Evolutionary conservation across 2,113 vertebrate species (phyloP).

Genomic region (Cynocephalus volans): DNA sequence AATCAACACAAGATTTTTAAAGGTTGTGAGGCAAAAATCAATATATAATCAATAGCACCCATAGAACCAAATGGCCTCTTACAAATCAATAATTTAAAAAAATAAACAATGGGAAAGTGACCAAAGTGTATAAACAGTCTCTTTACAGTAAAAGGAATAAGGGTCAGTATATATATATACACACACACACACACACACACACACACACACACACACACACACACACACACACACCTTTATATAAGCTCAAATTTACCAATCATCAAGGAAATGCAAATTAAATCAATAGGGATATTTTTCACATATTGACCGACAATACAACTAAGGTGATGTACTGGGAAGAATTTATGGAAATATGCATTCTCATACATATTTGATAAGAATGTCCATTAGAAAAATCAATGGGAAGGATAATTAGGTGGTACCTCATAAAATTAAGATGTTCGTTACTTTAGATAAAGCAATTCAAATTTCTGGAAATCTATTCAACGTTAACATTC

Average conservation of each 20-base stretch:
- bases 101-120: not conserved
- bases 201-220: too few relatives aligned
- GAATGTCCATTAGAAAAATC: not conserved
- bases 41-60: not conserved
- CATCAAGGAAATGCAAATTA: not conserved
- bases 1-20: not conserved
- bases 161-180: not conserved
- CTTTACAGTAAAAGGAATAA: not conserved
- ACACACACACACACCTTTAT: too few relatives aligned
- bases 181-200: too few relatives aligned
- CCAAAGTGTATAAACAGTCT: not conserved
- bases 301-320: not conserved
- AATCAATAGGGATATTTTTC: not conserved
- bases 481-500: not conserved
- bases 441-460: not conserved
- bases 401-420: constrained; percentile 16
- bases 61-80: not conserved
- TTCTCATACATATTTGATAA: not conserved
- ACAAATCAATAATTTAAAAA: not conserved
- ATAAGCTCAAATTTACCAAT: not conserved
- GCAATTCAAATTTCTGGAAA: constrained; percentile 44
- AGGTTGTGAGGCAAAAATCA: not conserved
- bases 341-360: not conserved
- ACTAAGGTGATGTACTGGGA: not conserved
- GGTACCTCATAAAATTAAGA: constrained; percentile 12